Base-by-base conservation (phyloP, 2,888 invertebrate species). In the Eristalis intricaria region DNA sequence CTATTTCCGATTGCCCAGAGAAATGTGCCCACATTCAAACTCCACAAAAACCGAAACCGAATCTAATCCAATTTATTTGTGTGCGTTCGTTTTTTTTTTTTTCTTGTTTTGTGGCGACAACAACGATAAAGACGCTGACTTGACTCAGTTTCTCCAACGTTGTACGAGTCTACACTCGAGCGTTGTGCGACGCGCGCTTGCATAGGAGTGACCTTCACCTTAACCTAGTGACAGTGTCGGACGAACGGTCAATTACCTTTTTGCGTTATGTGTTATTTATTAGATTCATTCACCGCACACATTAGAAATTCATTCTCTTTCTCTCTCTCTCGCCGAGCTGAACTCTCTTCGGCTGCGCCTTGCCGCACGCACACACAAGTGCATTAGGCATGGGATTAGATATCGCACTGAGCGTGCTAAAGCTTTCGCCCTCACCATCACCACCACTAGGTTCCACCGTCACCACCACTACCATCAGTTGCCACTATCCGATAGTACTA, bases 201-300 rank as follows among this genome's bases (percentile, higher is more conserved):
- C 88, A 84, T 89, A 90, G 90, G 50, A 90, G 90, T 93, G 93
- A 91, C 93, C 93, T 93, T 93, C 93, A 93, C 93, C 93, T 93
- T 93, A 93, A 93, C 93, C 93, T 92, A 93, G 93, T 93, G 93
- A 92, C 91, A 90, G 90, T 90, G 91, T 91, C 93, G 93, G 93
- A 91, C 93, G 91, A 92, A 92, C 92, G 93, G 93, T 93, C 93
- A 90, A 91, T 93, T 92, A 93, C 93, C 93, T 87, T 80, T 32
- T 87, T 68, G 66, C 65, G 65, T 75, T 87, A 64, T 73, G 68
- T 79, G 68, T 79, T 82, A 64, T 78, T 68, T 73, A 76, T 87
- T 76, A 68, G 79, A 40, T 83, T 83, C 84, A 61, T 82, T 78
- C 78, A 65, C 35, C 74, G 35, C 65, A 70, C 70, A 58, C 70